These are phyloP conservation scores for Rhineura floridana DNA, from an alignment of 2,113 vertebrate genomes.

Conservation along the genomic window DNA sequence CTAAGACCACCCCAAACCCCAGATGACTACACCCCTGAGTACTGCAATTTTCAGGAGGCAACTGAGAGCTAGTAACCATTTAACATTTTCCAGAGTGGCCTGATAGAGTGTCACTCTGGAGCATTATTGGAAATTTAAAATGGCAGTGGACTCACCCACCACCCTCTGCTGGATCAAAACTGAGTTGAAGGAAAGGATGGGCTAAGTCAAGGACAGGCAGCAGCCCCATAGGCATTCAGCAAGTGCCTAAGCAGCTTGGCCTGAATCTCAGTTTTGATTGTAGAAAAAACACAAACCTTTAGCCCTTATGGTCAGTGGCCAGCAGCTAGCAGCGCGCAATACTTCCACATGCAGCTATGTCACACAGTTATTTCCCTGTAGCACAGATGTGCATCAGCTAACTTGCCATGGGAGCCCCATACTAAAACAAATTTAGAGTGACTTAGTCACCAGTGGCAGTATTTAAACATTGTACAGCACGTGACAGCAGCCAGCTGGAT, in stretches of 20 bases:
- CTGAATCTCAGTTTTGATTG: background rate
- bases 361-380: background rate
- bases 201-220: background rate
- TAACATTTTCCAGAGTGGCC: background rate
- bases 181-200: background rate
- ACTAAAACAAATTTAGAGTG: background rate
- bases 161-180: background rate
- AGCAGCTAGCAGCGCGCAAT: background rate
- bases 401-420: background rate
- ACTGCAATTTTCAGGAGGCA: background rate
- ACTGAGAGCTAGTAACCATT: background rate
- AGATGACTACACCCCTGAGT: no score
- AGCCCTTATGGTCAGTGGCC: background rate
- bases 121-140: background rate
- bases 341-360: no score
- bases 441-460: no score
- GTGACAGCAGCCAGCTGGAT: no score
- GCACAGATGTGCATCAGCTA: background rate
- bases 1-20: no score
- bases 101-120: background rate
- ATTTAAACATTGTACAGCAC: no score
- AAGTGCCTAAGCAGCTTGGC: background rate
- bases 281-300: no score
- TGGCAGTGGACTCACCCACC: background rate
- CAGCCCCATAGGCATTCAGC: no score